phyloP scores from a whole-genome alignment of 2,797 vertebrate genomes.

The Poecilia wingei region DNA sequence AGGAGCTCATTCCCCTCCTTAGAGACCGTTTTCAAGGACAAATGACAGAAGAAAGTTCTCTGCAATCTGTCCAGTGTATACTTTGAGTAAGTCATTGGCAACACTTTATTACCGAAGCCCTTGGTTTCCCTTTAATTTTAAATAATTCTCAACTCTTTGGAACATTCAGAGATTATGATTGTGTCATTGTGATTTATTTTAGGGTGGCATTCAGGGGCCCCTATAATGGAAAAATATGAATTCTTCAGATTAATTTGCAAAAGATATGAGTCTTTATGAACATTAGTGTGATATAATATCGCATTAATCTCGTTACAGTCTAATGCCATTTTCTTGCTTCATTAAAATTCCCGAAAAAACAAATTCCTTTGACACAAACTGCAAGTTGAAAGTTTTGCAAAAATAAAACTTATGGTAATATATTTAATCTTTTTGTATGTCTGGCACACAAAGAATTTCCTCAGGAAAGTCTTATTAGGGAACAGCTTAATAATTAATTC shows the following conservation, averaged over 20 bases:
- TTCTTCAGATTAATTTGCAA: not conserved
- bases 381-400: not conserved
- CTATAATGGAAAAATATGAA: not conserved
- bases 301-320: not conserved
- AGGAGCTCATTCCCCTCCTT: not conserved
- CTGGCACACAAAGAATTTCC: not conserved
- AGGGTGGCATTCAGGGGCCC: not conserved
- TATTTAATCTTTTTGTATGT: not conserved
- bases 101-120: not conserved
- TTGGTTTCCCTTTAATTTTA: not conserved
- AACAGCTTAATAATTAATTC: constrained; percentile 1
- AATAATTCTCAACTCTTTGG: not conserved
- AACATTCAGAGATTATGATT: not conserved
- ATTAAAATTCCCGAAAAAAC: not conserved
- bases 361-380: constrained; percentile 1
- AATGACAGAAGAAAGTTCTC: not conserved
- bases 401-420: not conserved
- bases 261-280: not conserved
- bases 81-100: not conserved
- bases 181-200: not conserved
- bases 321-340: not conserved
- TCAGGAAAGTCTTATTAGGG: constrained; percentile 27
- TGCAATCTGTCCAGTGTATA: not conserved
- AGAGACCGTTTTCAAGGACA: not conserved
- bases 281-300: not conserved